phyloP scores from a whole-genome alignment of 2,797 vertebrate species.

The Oophaga sylvatica region DNA sequence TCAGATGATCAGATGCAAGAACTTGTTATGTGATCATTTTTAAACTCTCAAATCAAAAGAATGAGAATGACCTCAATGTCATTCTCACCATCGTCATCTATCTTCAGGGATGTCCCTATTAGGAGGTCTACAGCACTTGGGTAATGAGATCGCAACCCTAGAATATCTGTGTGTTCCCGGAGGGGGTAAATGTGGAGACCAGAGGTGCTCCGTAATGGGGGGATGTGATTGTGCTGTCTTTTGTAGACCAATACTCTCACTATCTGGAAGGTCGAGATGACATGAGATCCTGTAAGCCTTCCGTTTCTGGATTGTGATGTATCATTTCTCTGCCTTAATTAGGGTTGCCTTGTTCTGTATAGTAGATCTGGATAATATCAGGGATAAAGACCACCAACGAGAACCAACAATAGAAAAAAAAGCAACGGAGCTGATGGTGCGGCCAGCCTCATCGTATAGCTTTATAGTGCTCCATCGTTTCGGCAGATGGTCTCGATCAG shows the following conservation, averaged over 20 bases:
- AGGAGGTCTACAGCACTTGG: background rate
- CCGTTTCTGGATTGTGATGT: slow-evolving; percentile 16
- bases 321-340: background rate
- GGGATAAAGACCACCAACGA: slow-evolving; percentile 28
- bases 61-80: background rate
- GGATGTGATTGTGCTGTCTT: background rate
- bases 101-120: background rate
- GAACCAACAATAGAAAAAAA: background rate
- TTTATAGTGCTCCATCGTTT: background rate
- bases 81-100: background rate
- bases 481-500: slow-evolving; percentile 43
- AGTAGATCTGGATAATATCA: slow-evolving; percentile 38
- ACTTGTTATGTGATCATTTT: background rate
- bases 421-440: background rate
- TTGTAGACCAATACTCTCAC: background rate
- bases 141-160: background rate
- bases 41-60: background rate
- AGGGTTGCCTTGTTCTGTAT: background rate
- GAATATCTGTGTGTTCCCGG: background rate
- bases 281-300: slow-evolving; percentile 10
- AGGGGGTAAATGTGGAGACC: background rate
- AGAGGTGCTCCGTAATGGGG: too few species aligned
- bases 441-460: slow-evolving; percentile 5
- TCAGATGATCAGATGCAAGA: too few species aligned
- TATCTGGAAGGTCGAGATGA: background rate